These are phyloP conservation scores for Nestor notabilis DNA, from an alignment of 2,113 vertebrate genomes.

Conservation along the genomic window DNA sequence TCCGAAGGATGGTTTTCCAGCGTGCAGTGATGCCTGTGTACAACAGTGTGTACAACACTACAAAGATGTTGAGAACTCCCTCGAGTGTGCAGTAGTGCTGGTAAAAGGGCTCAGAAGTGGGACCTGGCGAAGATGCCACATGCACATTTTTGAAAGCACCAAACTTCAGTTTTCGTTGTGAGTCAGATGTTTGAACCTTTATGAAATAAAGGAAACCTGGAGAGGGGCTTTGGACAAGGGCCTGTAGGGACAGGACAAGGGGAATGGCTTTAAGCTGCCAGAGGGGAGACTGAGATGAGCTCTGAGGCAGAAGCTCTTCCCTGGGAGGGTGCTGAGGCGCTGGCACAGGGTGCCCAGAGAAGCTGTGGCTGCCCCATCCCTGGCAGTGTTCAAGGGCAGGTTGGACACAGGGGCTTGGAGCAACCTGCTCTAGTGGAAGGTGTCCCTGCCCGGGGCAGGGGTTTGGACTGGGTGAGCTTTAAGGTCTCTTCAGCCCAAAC, in stretches of 20 bases:
- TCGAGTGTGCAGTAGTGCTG: background rate
- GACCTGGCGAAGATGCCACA: background rate
- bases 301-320: too few relatives aligned
- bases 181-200: background rate
- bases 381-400: too few relatives aligned
- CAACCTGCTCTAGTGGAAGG: background rate
- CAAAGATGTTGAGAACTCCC: background rate
- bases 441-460: background rate
- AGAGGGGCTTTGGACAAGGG: too few relatives aligned
- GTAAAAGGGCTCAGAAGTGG: background rate
- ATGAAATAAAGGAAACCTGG: background rate
- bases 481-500: background rate
- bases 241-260: too few relatives aligned
- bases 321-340: too few relatives aligned
- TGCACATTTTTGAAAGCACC: background rate
- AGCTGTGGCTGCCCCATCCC: too few relatives aligned
- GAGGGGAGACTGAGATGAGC: too few relatives aligned
- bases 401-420: background rate
- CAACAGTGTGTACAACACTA: fast-evolving
- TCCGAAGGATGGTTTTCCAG: fast-evolving
- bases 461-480: background rate
- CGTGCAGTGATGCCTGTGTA: background rate
- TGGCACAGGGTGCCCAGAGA: too few relatives aligned
- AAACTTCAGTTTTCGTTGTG: background rate
- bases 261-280: too few relatives aligned